Evolutionary conservation across 2,797 vertebrate genomes (phyloP), one percentile per base, ranked within the genome.

Genomic region (Epinephelus coioides): DNA sequence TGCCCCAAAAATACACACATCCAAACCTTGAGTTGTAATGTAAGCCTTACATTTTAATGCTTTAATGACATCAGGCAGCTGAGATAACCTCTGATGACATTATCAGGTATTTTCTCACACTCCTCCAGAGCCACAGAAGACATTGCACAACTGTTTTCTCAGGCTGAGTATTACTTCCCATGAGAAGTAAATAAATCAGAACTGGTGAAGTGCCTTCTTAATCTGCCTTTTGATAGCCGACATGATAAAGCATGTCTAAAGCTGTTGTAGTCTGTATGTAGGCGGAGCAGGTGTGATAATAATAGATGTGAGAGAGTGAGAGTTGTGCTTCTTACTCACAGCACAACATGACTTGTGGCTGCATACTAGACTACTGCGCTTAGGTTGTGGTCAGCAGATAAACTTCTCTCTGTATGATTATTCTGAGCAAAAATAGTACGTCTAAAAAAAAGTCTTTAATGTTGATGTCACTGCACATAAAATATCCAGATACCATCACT

Each of bases 331-430:
- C 18, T 69, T 30, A 65, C 59, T 77, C 57, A 69, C 34, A 61
- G 43, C 25, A 19, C 65, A 73, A 30, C 75, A 79, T 56, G 18
- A 57, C 17, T 49, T 75, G 81, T 68, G 71, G 73, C 61, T 72
- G 62, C 53, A 59, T 70, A 50, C 34, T 19, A 30, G 17, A 40
- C 4, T 2, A 59, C 11, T 43, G 40, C 2, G 9, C 25, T 69
- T 8, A 66, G 59, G 23, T 61, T 72, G 56, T 57, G 69, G 78
- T 57, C 46, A 47, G 54, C 65, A 25, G 60, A 62, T n/a, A 34
- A 55, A 63, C 23, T 43, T 67, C 21, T 60, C 23, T 27, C 19
- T 69, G 5, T 57, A 27, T 76, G 46, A 80, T 71, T 72, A 69
- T 51, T 78, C 68, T 23, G 0, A 64, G 53, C 62, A 46, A 68